A percentile compares a stretch with the other conserved stretches of the same genome.
Conservation (phyloP, 1,140 invertebrate species). For the Marisa cornuarietis region DNA sequence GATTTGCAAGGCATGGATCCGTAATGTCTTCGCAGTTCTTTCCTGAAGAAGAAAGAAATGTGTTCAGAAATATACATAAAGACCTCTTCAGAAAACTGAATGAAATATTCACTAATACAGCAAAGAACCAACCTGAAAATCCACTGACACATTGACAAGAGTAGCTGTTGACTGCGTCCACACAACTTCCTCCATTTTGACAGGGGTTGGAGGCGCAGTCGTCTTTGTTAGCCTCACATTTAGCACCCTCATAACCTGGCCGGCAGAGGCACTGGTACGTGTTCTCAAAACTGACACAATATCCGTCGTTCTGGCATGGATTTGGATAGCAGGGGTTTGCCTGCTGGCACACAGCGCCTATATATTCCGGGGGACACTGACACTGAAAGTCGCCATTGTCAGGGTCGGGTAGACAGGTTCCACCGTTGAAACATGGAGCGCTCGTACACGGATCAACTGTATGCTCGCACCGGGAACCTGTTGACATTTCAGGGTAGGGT, state of each 20-base stretch:
- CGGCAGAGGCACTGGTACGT: neutral
- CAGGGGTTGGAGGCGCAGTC: conserved; percentile 18
- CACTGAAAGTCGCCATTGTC: conserved; percentile 23
- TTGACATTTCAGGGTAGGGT: too few relatives aligned
- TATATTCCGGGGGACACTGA: neutral
- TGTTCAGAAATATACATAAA: too few relatives aligned
- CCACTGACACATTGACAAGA: conserved; percentile 20
- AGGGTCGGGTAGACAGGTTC: conserved; percentile 23
- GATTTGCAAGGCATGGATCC: conserved; percentile 6
- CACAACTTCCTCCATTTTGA: conserved; percentile 3
- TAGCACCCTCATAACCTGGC: neutral
- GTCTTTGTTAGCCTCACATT: conserved; percentile 13
- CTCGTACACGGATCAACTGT: neutral
- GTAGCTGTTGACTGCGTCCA: conserved; percentile 67
- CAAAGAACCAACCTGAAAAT: conserved; percentile 16
- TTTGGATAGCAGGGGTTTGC: neutral
- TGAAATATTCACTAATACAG: neutral
- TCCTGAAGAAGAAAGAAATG: neutral
- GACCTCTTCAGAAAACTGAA: too few relatives aligned
- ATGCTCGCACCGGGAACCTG: too few relatives aligned
- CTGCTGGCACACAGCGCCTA: conserved; percentile 12
- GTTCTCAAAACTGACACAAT: neutral
- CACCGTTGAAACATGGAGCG: conserved; percentile 37
- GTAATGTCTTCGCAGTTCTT: neutral
- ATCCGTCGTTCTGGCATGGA: conserved; percentile 11